A percentile compares a stretch with the other conserved stretches of the same genome.
phyloP scores from a whole-genome alignment of 2,888 invertebrate species.

The Thereva nobilitata region DNA sequence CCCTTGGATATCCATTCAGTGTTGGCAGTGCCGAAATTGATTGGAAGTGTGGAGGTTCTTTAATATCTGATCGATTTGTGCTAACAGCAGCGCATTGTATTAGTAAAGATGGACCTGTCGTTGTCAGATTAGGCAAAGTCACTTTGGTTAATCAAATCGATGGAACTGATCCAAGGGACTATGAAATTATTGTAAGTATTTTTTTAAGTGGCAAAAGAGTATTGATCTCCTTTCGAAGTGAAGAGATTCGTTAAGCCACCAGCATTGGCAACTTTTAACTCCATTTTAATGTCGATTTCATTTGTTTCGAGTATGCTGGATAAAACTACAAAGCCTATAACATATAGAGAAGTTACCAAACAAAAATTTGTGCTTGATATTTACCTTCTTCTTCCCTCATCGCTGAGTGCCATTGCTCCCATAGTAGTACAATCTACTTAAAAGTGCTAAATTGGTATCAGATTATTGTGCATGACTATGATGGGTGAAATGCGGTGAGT shows the following conservation, averaged over 20 bases:
- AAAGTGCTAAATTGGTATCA: too few species aligned
- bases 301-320: too few species aligned
- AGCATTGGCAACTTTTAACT: background rate
- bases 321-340: too few species aligned
- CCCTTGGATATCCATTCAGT: slow-evolving; percentile 31
- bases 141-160: slow-evolving; percentile 17
- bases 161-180: slow-evolving; percentile 22
- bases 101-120: background rate
- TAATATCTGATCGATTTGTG: slow-evolving; percentile 39
- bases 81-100: slow-evolving; percentile 43
- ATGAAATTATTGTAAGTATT: slow-evolving; percentile 19
- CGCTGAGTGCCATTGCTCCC: too few species aligned
- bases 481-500: too few species aligned
- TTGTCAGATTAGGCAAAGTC: slow-evolving; percentile 40
- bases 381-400: too few species aligned
- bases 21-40: slow-evolving; percentile 2
- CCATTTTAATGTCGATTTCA: too few species aligned
- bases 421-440: too few species aligned
- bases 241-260: background rate
- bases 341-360: too few species aligned
- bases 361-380: too few species aligned
- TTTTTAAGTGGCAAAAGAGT: background rate
- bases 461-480: too few species aligned
- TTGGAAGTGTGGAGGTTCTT: slow-evolving; percentile 39
- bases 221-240: slow-evolving; percentile 1